Conservation (phyloP, 2,888 invertebrate species). For the Aplocera efformata region DNA sequence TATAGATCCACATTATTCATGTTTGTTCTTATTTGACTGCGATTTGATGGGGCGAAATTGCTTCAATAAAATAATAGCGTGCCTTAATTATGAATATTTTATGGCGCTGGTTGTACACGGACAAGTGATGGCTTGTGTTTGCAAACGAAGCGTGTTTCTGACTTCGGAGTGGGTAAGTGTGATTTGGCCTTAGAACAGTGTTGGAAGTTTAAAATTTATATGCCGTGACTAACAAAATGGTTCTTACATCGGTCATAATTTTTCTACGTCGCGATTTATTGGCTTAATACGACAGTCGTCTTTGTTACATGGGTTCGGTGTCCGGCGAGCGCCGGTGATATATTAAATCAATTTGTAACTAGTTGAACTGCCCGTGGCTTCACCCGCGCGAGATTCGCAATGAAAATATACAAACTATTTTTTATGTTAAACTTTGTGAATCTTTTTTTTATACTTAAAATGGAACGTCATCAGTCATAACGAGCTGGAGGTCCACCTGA, state of each 20-base stretch:
- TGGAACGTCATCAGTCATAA: too few relatives aligned
- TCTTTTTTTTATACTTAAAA: too few relatives aligned
- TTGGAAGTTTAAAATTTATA: slow-evolving; percentile 63
- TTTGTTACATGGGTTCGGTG: slow-evolving; percentile 55
- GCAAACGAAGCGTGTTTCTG: slow-evolving; percentile 16
- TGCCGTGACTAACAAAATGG: slow-evolving; percentile 66
- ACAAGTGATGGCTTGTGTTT: slow-evolving; percentile 35
- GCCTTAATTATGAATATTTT: slow-evolving; percentile 54
- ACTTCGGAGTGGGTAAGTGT: slow-evolving; percentile 39
- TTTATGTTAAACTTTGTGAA: too few relatives aligned
- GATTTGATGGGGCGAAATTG: slow-evolving; percentile 66
- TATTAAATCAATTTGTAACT: slow-evolving; percentile 63
- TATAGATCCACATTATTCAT: slow-evolving; percentile 76
- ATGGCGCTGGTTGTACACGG: slow-evolving; percentile 32
- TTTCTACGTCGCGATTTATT: slow-evolving; percentile 77
- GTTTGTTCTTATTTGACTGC: slow-evolving; percentile 76
- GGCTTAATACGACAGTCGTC: slow-evolving; percentile 67
- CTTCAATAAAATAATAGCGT: slow-evolving; percentile 66
- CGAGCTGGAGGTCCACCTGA: too few relatives aligned
- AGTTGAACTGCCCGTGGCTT: slow-evolving; percentile 35
- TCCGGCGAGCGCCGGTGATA: slow-evolving; percentile 40
- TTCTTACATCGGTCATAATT: slow-evolving; percentile 75
- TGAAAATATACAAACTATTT: too few relatives aligned
- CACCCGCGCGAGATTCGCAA: too few relatives aligned
- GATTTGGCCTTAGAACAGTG: slow-evolving; percentile 57